A percentile compares a stretch with the other conserved stretches of the same genome.
Conservation (phyloP, 2,113 vertebrate genomes). For the Martes martes region DNA sequence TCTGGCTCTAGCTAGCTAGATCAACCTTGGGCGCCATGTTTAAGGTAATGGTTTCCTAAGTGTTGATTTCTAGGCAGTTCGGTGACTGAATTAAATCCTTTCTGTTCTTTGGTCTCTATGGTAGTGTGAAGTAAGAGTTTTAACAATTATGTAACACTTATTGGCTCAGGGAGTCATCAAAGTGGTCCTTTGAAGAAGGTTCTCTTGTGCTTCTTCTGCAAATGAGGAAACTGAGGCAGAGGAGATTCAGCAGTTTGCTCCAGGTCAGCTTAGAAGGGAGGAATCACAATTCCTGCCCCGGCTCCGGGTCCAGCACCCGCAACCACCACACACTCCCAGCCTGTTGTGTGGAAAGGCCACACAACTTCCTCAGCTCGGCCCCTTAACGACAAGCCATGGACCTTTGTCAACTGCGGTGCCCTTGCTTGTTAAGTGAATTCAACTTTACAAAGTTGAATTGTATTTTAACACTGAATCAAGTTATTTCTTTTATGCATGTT, state of each 20-base stretch:
- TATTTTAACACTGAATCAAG: not conserved
- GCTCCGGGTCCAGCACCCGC: not conserved
- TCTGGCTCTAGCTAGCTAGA: not conserved
- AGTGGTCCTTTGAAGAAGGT: not conserved
- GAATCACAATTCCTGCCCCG: not conserved
- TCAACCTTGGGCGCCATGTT: not conserved
- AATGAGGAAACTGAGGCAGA: not conserved
- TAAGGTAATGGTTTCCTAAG: not conserved
- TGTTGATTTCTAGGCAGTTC: not conserved
- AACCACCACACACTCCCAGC: accelerated
- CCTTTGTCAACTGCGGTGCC: not conserved
- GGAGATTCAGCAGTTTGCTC: not conserved
- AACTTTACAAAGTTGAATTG: not conserved
- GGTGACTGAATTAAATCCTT: not conserved
- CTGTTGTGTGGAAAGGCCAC: not conserved
- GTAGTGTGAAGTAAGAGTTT: not conserved
- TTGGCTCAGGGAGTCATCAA: not conserved
- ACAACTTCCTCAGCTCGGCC: not conserved
- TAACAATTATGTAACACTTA: not conserved
- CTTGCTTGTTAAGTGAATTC: not conserved
- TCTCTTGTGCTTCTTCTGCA: not conserved
- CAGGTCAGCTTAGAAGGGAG: not conserved
- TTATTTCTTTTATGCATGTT: not conserved
- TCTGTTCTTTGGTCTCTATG: not conserved
- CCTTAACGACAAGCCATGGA: not conserved